Evolutionary conservation across 2,113 vertebrate species (phyloP).

Genomic region (Gymnobelideus leadbeateri): DNA sequence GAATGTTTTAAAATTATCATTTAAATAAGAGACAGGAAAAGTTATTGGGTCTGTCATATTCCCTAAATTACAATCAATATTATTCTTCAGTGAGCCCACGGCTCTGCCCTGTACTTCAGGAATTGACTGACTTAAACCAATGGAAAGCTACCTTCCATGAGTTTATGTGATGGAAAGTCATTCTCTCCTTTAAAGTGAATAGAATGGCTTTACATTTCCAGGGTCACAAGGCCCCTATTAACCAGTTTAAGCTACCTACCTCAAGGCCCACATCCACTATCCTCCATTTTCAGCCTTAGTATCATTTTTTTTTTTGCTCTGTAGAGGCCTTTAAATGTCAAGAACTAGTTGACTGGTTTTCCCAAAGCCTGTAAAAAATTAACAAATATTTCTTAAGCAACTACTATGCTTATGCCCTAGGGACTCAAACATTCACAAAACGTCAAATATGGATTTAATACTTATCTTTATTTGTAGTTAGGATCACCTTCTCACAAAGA

Average conservation of each 20-base stretch:
- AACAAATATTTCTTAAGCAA: neutral
- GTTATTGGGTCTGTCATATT: constrained; percentile 6
- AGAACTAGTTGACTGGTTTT: neutral
- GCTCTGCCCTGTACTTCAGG: constrained; percentile 12
- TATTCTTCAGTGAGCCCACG: constrained; percentile 32
- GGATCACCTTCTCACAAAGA: neutral
- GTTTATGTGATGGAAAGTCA: neutral
- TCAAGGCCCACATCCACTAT: neutral
- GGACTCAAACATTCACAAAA: neutral
- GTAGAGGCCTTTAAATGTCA: neutral
- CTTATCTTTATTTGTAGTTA: neutral
- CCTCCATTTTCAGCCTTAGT: neutral
- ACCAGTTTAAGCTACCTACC: neutral
- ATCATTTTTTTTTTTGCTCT: neutral
- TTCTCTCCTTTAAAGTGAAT: neutral
- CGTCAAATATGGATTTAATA: neutral
- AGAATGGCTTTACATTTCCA: neutral
- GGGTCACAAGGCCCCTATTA: neutral
- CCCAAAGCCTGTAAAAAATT: neutral
- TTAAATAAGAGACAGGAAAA: constrained; percentile 69
- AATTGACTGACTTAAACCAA: neutral
- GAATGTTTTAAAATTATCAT: constrained; percentile 59
- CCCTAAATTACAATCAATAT: neutral
- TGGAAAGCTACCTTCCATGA: neutral
- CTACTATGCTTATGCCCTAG: neutral